phyloP scores from a whole-genome alignment of 2,113 vertebrate species.

The Rhinoderma darwinii region DNA sequence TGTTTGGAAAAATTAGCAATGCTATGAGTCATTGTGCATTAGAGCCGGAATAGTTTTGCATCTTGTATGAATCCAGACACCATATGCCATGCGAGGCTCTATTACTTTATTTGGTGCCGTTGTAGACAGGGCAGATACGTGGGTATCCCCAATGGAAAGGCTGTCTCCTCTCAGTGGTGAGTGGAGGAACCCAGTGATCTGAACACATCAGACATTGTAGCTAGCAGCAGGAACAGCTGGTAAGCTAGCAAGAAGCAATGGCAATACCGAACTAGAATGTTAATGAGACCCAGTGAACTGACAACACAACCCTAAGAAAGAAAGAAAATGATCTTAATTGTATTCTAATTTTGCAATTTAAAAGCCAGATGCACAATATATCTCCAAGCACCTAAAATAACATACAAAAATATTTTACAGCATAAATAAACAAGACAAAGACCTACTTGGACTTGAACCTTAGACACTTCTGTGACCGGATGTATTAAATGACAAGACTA shows the following conservation, averaged over 20 bases:
- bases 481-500: not conserved
- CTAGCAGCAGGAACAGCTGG: constrained; percentile 97
- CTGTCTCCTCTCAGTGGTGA: constrained; percentile 73
- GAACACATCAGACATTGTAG: constrained; percentile 92
- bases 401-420: not conserved
- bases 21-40: constrained; percentile 98
- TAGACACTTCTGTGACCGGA: not conserved
- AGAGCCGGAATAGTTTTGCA: constrained; percentile 96
- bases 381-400: not conserved
- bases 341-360: constrained; percentile 38
- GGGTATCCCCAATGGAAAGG: constrained; percentile 84
- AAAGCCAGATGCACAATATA: not conserved
- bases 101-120: constrained; percentile 88
- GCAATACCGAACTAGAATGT: constrained; percentile 81
- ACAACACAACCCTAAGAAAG: constrained; percentile 62
- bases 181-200: constrained; percentile 85
- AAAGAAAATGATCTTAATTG: constrained; percentile 59
- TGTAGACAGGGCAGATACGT: constrained; percentile 87
- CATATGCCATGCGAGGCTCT: constrained; percentile 98
- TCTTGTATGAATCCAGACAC: constrained; percentile 98
- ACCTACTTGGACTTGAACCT: not conserved
- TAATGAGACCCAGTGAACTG: constrained; percentile 82
- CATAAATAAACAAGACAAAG: not conserved
- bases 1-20: constrained; percentile 91
- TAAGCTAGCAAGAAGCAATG: constrained; percentile 84